phyloP scores from a whole-genome alignment of 2,888 invertebrate genomes.

The Girardia tigrina region DNA sequence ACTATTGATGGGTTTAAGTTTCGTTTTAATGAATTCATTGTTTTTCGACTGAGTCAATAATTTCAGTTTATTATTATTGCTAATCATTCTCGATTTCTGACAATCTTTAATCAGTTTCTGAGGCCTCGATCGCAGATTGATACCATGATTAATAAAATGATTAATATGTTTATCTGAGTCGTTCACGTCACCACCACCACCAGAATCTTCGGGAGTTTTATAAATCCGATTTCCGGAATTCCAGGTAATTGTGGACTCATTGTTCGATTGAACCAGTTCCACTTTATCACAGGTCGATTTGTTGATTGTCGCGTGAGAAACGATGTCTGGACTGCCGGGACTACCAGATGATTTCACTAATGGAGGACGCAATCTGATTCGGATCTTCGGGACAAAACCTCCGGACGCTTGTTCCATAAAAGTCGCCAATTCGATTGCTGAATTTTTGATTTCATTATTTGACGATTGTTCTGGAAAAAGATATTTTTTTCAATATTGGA shows the following conservation, averaged over 20 bases:
- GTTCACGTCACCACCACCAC: background rate
- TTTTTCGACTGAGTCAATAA: background rate
- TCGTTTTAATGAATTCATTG: background rate
- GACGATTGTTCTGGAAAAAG: background rate
- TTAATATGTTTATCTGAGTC: background rate
- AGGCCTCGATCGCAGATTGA: background rate
- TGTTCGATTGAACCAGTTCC: background rate
- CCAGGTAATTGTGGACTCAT: background rate
- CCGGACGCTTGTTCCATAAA: background rate
- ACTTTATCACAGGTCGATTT: conserved; percentile 19
- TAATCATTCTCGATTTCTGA: background rate
- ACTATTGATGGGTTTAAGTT: background rate
- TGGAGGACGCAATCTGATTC: conserved; percentile 1
- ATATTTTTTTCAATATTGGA: background rate
- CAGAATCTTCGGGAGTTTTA: background rate
- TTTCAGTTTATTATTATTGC: background rate
- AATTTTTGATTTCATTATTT: background rate
- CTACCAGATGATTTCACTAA: background rate
- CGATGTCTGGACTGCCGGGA: background rate
- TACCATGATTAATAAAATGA: conserved; percentile 14
- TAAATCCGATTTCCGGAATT: background rate
- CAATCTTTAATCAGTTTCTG: background rate
- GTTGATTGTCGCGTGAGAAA: background rate
- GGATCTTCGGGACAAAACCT: background rate
- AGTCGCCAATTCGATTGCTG: background rate